Evolutionary conservation across 2,797 vertebrate species (phyloP), one percentile per base, ranked within the genome.

Genomic region (Cygnus olor): DNA sequence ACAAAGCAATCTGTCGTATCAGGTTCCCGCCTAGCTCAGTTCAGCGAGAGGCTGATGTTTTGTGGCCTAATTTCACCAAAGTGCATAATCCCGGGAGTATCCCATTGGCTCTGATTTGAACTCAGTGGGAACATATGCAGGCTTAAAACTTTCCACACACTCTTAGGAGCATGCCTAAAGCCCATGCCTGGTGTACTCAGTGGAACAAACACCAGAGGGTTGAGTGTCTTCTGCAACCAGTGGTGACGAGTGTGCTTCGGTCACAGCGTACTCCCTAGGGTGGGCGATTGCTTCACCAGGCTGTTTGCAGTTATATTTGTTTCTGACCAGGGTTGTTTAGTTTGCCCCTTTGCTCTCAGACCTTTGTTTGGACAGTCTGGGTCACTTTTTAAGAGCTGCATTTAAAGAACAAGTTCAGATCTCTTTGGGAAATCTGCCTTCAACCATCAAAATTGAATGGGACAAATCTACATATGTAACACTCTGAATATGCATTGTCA

Each of bases 11-110:
- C 81, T 85, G 40, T 65, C 54, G 15, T 61, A 14, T 57, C 14
- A 24, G 24, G 57, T 56, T 90, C 79, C 89, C 0, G 1, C 79
- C 49, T 49, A 49, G 49, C 54, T 77, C 25, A 21, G n/a, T 78
- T 78, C 81, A 89, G 93, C 54, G 60, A 47, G 56, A 85, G 54
- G 36, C 74, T 66, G 88, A 65, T 0, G 0, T 89, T 88, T 77
- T 91, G 93, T 68, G 92, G 89, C 49, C 53, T 61, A 38, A 56
- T 80, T 92, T 93, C 65, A 85, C 68, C 47, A 42, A 87, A 90
- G 86, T 5, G 2, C 22, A 78, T 27, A 83, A 80, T 53, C 16
- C 56, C 65, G 84, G 64, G 84, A 95, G 65, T 61, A 78, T 74
- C 64, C 73, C 79, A 27, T 45, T 88, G 92, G 47, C 71, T 84